Evolutionary conservation across 2,888 invertebrate genomes (phyloP).

Genomic region (Drosophila mimica): DNA sequence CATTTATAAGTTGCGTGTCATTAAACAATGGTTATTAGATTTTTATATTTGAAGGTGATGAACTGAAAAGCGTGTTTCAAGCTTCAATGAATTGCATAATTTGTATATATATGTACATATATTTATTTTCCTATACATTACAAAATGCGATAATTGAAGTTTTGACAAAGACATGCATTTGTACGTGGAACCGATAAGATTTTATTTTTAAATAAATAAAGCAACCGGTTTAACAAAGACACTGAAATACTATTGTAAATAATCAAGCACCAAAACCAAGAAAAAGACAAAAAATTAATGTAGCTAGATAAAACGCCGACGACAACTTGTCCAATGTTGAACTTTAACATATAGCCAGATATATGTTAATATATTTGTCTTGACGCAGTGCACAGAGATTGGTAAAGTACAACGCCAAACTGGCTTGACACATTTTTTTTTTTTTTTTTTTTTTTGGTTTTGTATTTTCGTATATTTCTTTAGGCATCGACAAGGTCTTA

Average conservation of each 20-base stretch:
- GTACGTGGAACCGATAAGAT: constrained; percentile 31
- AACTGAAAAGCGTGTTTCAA: constrained; percentile 41
- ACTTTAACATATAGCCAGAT: constrained; percentile 71
- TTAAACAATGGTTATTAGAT: constrained; percentile 32
- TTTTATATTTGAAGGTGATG: constrained; percentile 22
- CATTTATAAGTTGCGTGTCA: constrained; percentile 39
- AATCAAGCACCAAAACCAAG: constrained; percentile 33
- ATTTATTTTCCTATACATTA: constrained; percentile 32
- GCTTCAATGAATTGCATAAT: constrained; percentile 47
- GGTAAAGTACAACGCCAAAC: constrained; percentile 39
- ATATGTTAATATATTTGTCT: constrained; percentile 2
- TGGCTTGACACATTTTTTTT: constrained; percentile 45
- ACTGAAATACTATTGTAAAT: constrained; percentile 37
- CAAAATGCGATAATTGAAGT: constrained; percentile 57
- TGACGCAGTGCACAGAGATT: constrained; percentile 21
- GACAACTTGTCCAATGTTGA: constrained; percentile 57
- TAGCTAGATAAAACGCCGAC: constrained; percentile 28
- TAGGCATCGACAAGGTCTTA: constrained; percentile 60
- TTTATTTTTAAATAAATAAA: constrained; percentile 68
- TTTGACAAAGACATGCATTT: constrained; percentile 17
- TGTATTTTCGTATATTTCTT: constrained; percentile 10
- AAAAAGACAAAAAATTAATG: constrained; percentile 28
- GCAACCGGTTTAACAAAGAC: constrained; percentile 63
- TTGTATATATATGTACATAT: neutral
- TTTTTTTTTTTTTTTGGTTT: too few species aligned